Evolutionary conservation across 1,140 invertebrate species (phyloP).

Genomic region (Steinernema khuongi): DNA sequence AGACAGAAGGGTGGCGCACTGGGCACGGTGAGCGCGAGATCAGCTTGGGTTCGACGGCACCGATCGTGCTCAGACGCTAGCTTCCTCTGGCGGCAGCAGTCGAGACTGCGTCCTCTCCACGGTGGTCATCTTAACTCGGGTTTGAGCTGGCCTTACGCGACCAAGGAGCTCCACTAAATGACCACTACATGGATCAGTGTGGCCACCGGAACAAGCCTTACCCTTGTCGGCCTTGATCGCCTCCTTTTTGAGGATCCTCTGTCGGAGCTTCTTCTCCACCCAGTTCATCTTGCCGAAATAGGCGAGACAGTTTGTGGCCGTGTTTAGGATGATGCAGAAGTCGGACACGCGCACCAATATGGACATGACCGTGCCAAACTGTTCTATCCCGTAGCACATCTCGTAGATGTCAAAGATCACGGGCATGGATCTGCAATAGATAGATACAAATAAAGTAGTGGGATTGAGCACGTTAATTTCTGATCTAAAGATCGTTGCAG

Average conservation of each 20-base stretch:
- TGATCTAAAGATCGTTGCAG: too few species aligned
- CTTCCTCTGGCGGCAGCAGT: not conserved
- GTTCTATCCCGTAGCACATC: constrained; percentile 35
- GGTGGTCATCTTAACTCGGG: not conserved
- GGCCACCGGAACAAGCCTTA: not conserved
- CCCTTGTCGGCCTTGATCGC: constrained; percentile 7
- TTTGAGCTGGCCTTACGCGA: not conserved
- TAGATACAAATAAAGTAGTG: too few species aligned
- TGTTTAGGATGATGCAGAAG: constrained; percentile 36
- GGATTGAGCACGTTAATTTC: too few species aligned
- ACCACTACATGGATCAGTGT: not conserved
- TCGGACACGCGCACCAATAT: constrained; percentile 35
- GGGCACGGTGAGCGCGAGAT: not conserved
- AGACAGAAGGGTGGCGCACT: too few species aligned
- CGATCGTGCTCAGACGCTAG: not conserved
- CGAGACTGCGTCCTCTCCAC: not conserved
- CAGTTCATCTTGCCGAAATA: constrained; percentile 42
- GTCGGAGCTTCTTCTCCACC: constrained; percentile 35
- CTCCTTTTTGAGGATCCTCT: constrained; percentile 36
- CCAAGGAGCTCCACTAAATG: not conserved
- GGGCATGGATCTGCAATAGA: constrained; percentile 41
- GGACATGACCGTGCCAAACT: constrained; percentile 27
- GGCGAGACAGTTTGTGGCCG: constrained; percentile 38
- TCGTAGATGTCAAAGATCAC: constrained; percentile 40
- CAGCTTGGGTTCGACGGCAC: not conserved